Conservation (phyloP, 2,797 vertebrate genomes). For the Oreochromis grahami region DNA sequence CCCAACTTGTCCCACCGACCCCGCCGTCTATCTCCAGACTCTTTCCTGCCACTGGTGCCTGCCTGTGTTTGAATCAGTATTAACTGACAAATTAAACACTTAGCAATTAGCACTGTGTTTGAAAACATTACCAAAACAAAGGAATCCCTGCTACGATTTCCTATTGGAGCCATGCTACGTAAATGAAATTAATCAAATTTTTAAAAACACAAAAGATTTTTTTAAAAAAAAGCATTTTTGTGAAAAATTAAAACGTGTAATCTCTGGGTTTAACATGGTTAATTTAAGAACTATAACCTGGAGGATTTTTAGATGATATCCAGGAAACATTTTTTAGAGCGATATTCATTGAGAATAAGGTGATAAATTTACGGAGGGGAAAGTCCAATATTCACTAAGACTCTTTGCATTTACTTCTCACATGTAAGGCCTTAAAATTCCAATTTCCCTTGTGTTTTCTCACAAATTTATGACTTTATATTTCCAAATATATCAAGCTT, state of each 20-base stretch:
- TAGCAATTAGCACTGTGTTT: background rate
- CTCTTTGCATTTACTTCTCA: background rate
- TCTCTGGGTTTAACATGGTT: background rate
- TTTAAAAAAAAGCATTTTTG: background rate
- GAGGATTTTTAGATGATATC: background rate
- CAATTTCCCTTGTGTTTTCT: background rate
- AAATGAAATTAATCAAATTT: background rate
- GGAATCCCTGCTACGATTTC: background rate
- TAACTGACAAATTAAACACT: background rate
- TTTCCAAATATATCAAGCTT: accelerated
- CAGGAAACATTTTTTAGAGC: background rate
- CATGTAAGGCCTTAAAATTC: background rate
- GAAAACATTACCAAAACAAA: background rate
- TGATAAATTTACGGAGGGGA: background rate
- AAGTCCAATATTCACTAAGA: background rate
- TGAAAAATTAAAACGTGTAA: background rate
- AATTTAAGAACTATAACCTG: background rate
- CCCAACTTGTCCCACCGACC: background rate
- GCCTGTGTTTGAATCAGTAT: background rate
- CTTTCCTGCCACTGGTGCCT: background rate
- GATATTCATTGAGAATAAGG: background rate
- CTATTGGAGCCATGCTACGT: background rate
- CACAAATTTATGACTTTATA: background rate
- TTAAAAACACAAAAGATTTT: accelerated
- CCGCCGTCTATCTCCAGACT: accelerated